Conservation (phyloP, 1,140 invertebrate species). For the Sipha flava region DNA sequence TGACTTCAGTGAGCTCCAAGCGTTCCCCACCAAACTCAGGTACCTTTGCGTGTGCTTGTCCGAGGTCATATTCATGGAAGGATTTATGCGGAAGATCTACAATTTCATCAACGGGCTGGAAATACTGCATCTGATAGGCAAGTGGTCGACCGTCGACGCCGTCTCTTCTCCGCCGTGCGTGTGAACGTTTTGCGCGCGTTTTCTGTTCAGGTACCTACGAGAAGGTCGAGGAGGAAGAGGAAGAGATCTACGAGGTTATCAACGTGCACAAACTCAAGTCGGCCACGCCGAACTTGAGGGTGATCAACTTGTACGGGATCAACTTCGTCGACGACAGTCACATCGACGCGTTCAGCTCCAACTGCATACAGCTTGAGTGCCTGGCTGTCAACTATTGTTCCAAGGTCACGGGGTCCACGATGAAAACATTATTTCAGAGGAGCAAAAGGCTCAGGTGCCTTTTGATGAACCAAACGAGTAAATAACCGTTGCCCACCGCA, state of each 20-base stretch:
- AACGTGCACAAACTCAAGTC: constrained; percentile 98
- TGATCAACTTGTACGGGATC: constrained; percentile 94
- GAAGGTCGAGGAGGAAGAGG: constrained; percentile 96
- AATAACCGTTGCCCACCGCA: constrained; percentile 36
- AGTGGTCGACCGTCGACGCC: constrained; percentile 35
- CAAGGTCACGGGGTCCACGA: constrained; percentile 92
- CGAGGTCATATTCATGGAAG: constrained; percentile 99
- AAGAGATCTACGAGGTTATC: constrained; percentile 99
- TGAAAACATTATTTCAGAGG: constrained; percentile 88
- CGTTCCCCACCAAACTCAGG: constrained; percentile 94
- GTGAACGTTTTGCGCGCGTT: too few species aligned
- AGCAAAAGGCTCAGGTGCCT: constrained; percentile 87
- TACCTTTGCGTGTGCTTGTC: constrained; percentile 96
- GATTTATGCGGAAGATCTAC: constrained; percentile 99
- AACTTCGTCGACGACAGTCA: constrained; percentile 98
- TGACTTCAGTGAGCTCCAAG: constrained; percentile 86
- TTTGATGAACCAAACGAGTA: constrained; percentile 93
- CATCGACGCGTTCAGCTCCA: constrained; percentile 93
- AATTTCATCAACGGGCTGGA: constrained; percentile 99
- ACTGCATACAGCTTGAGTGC: constrained; percentile 89
- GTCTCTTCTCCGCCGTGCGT: neutral
- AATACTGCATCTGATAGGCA: constrained; percentile 94
- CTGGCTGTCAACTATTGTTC: constrained; percentile 93
- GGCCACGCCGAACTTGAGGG: constrained; percentile 86
- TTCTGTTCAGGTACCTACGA: constrained; percentile 84